Base-by-base conservation (phyloP, 2,113 vertebrate species). In the Choloepus hoffmanni region DNA sequence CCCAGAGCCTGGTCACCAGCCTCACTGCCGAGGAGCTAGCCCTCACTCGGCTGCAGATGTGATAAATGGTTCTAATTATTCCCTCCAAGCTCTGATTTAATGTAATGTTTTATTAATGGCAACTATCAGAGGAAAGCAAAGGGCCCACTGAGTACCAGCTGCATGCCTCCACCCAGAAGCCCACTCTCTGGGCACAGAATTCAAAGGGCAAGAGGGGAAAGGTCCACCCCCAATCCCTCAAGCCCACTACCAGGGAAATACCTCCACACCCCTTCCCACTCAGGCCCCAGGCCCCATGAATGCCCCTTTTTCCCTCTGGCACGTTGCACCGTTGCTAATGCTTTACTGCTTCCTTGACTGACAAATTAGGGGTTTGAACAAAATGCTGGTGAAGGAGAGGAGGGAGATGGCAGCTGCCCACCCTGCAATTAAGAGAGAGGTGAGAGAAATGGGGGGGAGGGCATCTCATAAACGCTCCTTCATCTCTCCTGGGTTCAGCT, bases 91-190 rank as follows among this genome's bases (percentile, higher is more conserved):
- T 93, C 97, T 43, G 97, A 97, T 98, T 98, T 97, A 98, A 98
- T 98, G 95, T 73, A 96, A 98, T 98, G 96, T 97, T 98, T 98
- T 98, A 98, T 98, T 98, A 98, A 98, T 98, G 98, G 98, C 93
- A 96, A 95, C 97, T 92, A 97, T 98, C 98, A 96, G 95, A 96
- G 95, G 92, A 97, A 97, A 98, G 98, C 98, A 98, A 98, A 98
- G 97, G 95, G 96, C 98, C 98, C 96, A 91, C 97, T 98, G 98
- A 0, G 6, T 0, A 10, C 91, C 26, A 0, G 28, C 89, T 40
- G 40, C 45, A 89, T 95, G 93, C 36, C 36, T 36, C 36, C 36
- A 36, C 36, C 36, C 36, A 36, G 36, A 36, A 36, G 36, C 36
- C 36, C 36, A 36, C 36, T 36, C 36, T 36, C 36, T 50, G 93